A percentile compares a stretch with the other conserved stretches of the same genome.
Conservation (phyloP, 2,888 invertebrate species). For the Meandrusa payeni region DNA sequence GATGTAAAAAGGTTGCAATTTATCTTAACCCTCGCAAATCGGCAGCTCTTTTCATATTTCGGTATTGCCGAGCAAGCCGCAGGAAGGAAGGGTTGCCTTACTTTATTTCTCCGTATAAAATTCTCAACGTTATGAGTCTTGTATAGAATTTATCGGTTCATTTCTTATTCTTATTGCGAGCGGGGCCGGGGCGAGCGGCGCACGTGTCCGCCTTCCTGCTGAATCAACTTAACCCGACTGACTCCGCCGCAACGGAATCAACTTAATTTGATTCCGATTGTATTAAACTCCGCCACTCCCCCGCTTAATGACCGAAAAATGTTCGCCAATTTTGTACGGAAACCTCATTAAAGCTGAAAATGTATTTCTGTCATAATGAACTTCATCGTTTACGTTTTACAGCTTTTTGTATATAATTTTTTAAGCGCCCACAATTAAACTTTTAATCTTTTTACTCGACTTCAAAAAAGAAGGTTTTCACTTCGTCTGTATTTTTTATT, state of each 20-base stretch:
- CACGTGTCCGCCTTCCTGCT: conserved; percentile 62
- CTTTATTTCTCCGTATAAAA: conserved; percentile 15
- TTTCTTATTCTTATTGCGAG: conserved; percentile 60
- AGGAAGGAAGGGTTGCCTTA: neutral
- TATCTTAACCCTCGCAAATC: too few relatives aligned
- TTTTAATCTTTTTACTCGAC: too few relatives aligned
- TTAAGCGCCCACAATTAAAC: too few relatives aligned
- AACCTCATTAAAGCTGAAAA: conserved; percentile 23
- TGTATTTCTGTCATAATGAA: conserved; percentile 16
- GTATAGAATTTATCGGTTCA: conserved; percentile 47
- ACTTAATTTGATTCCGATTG: conserved; percentile 78
- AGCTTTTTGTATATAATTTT: conserved; percentile 6
- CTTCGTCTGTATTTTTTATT: too few relatives aligned
- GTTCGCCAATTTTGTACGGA: conserved; percentile 35
- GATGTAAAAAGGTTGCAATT: too few relatives aligned
- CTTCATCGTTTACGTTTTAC: conserved; percentile 25
- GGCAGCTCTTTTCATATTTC: neutral
- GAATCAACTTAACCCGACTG: conserved; percentile 67
- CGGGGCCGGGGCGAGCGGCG: conserved; percentile 40
- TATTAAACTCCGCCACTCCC: conserved; percentile 68
- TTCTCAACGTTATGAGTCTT: conserved; percentile 29
- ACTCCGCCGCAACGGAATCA: conserved; percentile 69
- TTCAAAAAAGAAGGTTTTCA: too few relatives aligned
- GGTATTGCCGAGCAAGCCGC: conserved; percentile 11
- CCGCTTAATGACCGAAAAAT: conserved; percentile 66